These are phyloP conservation scores for Siphlonurus alternatus DNA, from an alignment of 2,888 invertebrate species.

Conservation along the genomic window DNA sequence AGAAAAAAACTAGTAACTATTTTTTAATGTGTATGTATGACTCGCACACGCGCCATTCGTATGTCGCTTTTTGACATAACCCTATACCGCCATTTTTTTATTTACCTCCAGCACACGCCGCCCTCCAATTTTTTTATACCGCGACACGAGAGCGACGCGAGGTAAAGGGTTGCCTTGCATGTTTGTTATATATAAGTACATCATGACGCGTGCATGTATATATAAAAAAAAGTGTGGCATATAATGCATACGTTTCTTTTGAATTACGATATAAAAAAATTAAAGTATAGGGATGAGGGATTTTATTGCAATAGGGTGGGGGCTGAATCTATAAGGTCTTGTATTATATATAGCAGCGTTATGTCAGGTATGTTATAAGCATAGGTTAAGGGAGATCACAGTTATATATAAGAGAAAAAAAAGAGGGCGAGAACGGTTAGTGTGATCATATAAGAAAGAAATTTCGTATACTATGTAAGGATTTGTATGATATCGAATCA, in stretches of 20 bases:
- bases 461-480: not conserved
- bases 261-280: not conserved
- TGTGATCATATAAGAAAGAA: not conserved
- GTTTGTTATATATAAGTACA: not conserved
- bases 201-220: not conserved
- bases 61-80: not conserved
- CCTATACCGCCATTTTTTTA: not conserved
- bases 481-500: not conserved
- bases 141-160: not conserved
- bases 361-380: not conserved
- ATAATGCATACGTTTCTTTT: not conserved
- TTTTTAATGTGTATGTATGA: no score
- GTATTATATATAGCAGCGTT: not conserved
- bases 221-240: not conserved
- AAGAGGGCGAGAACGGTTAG: not conserved
- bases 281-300: not conserved
- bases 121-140: not conserved
- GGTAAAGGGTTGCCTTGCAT: not conserved
- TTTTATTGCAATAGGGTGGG: not conserved
- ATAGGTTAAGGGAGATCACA: not conserved
- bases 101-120: no score
- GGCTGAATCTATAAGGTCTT: not conserved
- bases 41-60: not conserved
- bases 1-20: no score
- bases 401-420: not conserved